phyloP scores from a whole-genome alignment of 2,888 invertebrate species.

The Xanthia icteritia region DNA sequence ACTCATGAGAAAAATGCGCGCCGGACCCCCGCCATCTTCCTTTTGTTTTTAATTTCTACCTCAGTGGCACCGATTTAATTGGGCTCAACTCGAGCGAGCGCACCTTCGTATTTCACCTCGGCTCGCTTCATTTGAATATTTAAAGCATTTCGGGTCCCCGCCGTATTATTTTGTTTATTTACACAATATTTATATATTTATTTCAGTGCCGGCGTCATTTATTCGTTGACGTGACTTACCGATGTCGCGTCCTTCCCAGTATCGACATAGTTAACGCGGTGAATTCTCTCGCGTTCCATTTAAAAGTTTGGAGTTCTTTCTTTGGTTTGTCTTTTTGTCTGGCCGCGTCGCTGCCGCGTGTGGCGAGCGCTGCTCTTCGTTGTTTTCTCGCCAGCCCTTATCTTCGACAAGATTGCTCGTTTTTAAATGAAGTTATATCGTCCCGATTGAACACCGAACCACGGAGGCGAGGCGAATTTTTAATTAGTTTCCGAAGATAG shows the following conservation, averaged over 20 bases:
- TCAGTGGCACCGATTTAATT: slow-evolving; percentile 91
- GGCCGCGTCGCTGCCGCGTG: slow-evolving; percentile 84
- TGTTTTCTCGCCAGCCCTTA: slow-evolving; percentile 89
- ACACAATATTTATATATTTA: slow-evolving; percentile 90
- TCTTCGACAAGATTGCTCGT: slow-evolving; percentile 90
- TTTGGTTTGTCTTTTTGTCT: slow-evolving; percentile 84
- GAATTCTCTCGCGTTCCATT: slow-evolving; percentile 89
- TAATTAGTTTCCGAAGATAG: slow-evolving; percentile 91
- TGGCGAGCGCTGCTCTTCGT: slow-evolving; percentile 88
- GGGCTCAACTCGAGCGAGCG: slow-evolving; percentile 89
- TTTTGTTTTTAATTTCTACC: slow-evolving; percentile 91
- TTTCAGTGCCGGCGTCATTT: slow-evolving; percentile 88
- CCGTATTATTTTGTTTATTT: slow-evolving; percentile 89
- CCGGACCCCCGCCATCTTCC: slow-evolving; percentile 88
- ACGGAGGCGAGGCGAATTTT: slow-evolving; percentile 89
- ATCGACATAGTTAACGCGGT: slow-evolving; percentile 90
- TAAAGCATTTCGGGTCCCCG: slow-evolving; percentile 89
- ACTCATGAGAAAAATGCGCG: slow-evolving; percentile 90
- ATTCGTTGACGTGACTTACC: slow-evolving; percentile 90
- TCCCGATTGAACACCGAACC: slow-evolving; percentile 87
- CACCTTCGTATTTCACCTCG: slow-evolving; percentile 90
- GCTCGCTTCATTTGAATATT: slow-evolving; percentile 90
- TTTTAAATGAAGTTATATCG: slow-evolving; percentile 91
- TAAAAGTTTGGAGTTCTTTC: slow-evolving; percentile 86
- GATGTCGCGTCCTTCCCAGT: slow-evolving; percentile 90